Percentiles rank a stretch among this genome's conserved stretches.
phyloP scores from a whole-genome alignment of 2,113 vertebrate species.

The Petromus typicus region DNA sequence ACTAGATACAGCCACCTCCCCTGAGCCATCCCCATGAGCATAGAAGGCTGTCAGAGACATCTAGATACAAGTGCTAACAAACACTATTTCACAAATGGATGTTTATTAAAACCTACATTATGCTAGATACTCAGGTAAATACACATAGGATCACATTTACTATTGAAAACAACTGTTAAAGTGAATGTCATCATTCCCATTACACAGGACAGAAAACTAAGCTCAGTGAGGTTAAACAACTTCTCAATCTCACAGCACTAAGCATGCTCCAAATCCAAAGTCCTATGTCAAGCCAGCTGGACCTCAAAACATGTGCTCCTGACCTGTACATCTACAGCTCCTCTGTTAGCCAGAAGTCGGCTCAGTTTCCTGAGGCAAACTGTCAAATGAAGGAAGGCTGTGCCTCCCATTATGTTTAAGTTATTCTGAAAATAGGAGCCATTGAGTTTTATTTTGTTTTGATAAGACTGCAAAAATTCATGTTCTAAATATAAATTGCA shows the following conservation, averaged over 20 bases:
- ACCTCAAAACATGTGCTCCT: background rate
- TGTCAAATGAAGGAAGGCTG: background rate
- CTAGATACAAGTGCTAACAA: background rate
- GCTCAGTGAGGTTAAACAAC: background rate
- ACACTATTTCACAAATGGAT: background rate
- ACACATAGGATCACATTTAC: background rate
- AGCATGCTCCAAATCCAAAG: background rate
- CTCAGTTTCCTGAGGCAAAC: background rate
- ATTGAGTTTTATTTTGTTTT: background rate
- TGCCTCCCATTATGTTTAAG: background rate
- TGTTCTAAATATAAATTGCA: background rate
- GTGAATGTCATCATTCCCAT: background rate
- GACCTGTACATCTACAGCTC: background rate
- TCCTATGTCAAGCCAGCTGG: background rate
- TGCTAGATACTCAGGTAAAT: background rate
- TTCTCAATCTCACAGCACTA: background rate
- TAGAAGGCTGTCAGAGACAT: background rate
- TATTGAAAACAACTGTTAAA: slow-evolving; percentile 3
- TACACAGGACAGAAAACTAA: background rate
- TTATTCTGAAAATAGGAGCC: background rate
- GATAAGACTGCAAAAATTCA: slow-evolving; percentile 1
- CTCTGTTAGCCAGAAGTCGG: background rate
- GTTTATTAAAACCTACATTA: slow-evolving; percentile 17
- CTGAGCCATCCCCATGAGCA: background rate
- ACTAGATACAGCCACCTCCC: background rate